Percentiles rank a stretch among this genome's conserved stretches.
Evolutionary conservation across 2,797 vertebrate genomes (phyloP).

Genomic region (Myripristis jacobus): DNA sequence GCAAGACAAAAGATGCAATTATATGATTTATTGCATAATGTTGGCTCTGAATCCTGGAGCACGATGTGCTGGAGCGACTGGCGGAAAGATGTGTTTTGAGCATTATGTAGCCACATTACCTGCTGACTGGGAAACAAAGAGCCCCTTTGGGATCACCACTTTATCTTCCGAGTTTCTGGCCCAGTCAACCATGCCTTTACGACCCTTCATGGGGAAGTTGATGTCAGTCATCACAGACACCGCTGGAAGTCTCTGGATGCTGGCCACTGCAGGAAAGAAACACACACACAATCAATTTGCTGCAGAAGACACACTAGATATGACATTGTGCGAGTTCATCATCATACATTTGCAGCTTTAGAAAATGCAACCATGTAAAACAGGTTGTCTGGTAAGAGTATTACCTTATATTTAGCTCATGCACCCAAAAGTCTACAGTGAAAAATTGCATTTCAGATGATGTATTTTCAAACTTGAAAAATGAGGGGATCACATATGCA

Average conservation of each 20-base stretch:
- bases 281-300: slow-evolving; percentile 45
- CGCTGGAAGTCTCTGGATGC: slow-evolving; percentile 98
- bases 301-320: neutral
- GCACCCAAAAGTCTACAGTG: no score
- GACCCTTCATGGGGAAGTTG: slow-evolving; percentile 99
- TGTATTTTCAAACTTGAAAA: no score
- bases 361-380: no score
- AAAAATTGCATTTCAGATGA: no score
- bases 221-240: slow-evolving; percentile 98
- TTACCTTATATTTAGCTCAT: no score
- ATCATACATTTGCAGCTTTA: no score
- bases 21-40: no score
- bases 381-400: no score
- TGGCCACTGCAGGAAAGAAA: slow-evolving; percentile 88
- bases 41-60: slow-evolving; percentile 12
- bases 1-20: neutral
- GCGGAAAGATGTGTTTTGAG: slow-evolving; percentile 28
- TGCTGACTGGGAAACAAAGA: slow-evolving; percentile 95
- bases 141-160: slow-evolving; percentile 97
- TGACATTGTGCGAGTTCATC: no score
- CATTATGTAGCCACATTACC: slow-evolving; percentile 81
- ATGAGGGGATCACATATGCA: no score
- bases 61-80: slow-evolving; percentile 15
- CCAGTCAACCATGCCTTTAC: slow-evolving; percentile 99
- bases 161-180: slow-evolving; percentile 98